Base-by-base conservation (phyloP, 2,113 vertebrate genomes). In the Larimichthys polyactis region DNA sequence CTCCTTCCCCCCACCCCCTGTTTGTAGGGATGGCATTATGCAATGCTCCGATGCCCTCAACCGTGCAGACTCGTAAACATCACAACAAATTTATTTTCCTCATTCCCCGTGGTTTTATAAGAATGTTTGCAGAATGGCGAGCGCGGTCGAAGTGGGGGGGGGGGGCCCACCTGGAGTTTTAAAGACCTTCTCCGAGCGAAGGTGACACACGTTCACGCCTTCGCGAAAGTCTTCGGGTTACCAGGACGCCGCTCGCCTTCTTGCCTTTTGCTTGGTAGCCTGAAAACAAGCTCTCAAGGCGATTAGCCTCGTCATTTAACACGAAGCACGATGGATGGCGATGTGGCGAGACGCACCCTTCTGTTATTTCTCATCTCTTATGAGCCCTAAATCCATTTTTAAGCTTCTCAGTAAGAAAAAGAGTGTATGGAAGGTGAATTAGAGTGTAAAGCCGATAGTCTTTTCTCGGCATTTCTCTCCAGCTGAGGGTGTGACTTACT, bases 401-500 rank as follows among this genome's bases (percentile, higher is more conserved):
- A 88, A 91, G 91, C 89, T 87, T 60, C 85, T 88, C 74, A 6
- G 69, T 85, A 69, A 87, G 78, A 86, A 90, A 83, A 85, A 60
- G 51, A 83, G 83, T 81, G 40, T 90, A 79, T 90, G 86, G 87
- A 91, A 88, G 91, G 90, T 93, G 89, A 93, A 92, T 90, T 90
- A 92, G 72, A 75, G 89, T 77, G 85, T 82, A 88, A 90, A 93
- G 90, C 89, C 54, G 78, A 78, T 76, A 83, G 90, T 92, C 79
- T 85, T 40, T 87, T 85, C 79, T 81, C 85, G 62, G 87, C 87
- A 87, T 93, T 40, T 93, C 82, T 92, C 84, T 87, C 90, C 88
- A 89, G 92, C 86, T 87, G 81, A 89, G 90, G 92, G 91, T 90
- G 86, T 90, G 91, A 93, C 90, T 91, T 87, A 92, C 84, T 92